A percentile compares a stretch with the other conserved stretches of the same genome.
These are phyloP conservation scores for Eudasyphora cyanicolor DNA, from an alignment of 2,888 invertebrate species.

Conservation along the genomic window DNA sequence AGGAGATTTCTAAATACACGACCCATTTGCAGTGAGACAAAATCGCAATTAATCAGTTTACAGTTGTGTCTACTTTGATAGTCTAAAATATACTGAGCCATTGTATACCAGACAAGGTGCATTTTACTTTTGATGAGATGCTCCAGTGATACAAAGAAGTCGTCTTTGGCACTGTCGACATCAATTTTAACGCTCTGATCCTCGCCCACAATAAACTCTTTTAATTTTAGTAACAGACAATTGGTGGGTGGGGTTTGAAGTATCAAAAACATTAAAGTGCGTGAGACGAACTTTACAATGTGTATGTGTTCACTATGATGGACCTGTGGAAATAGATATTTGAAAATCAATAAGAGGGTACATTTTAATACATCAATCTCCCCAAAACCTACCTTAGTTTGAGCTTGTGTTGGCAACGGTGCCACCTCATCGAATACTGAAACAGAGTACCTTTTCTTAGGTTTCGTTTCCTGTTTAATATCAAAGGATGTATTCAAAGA, in stretches of 20 bases:
- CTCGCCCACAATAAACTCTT: conserved; percentile 46
- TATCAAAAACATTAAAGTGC: conserved; percentile 73
- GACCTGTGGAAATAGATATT: conserved; percentile 48
- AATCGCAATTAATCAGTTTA: conserved; percentile 72
- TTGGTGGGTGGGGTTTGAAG: conserved; percentile 70
- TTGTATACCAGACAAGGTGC: conserved; percentile 76
- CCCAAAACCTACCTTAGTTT: conserved; percentile 70
- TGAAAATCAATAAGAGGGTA: too few species aligned
- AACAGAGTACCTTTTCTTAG: conserved; percentile 75
- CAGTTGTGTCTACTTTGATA: conserved; percentile 72
- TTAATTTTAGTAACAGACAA: conserved; percentile 69
- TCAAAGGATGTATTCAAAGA: conserved; percentile 70
- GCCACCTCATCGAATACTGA: conserved; percentile 78
- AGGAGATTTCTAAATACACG: conserved; percentile 76
- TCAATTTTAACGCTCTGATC: conserved; percentile 67
- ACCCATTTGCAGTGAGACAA: conserved; percentile 73
- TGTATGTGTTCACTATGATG: conserved; percentile 70
- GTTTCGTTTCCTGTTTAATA: conserved; percentile 59
- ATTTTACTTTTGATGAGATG: conserved; percentile 76
- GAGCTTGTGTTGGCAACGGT: conserved; percentile 67
- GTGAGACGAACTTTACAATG: conserved; percentile 75
- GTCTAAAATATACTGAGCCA: conserved; percentile 75
- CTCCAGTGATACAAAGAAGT: conserved; percentile 76
- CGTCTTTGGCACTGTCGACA: conserved; percentile 69
- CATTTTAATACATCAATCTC: neutral